phyloP scores from a whole-genome alignment of 2,797 vertebrate genomes.

The Melanotaenia nigrans region DNA sequence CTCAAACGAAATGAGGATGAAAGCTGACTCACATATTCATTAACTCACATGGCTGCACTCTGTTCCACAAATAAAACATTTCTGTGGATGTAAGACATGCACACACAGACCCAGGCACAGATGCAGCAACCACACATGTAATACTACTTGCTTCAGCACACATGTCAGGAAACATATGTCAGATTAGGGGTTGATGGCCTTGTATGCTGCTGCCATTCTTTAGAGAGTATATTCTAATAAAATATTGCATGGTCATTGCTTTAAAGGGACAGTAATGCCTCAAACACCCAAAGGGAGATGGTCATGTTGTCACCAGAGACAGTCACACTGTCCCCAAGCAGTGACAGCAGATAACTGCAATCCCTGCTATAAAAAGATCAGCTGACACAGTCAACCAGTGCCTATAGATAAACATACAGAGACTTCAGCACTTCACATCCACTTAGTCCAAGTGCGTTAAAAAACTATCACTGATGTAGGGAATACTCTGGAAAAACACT shows the following conservation, averaged over 20 bases:
- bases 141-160: conserved; percentile 13
- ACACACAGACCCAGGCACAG: conserved; percentile 11
- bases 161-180: conserved; percentile 6
- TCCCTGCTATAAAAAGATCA: conserved; percentile 68
- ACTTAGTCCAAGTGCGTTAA: conserved; percentile 13
- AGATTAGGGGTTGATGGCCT: conserved; percentile 8
- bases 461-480: conserved; percentile 20
- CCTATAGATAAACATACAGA: conserved; percentile 68
- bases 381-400: conserved; percentile 63
- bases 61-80: conserved; percentile 63
- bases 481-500: conserved; percentile 22
- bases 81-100: conserved; percentile 32
- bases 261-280: conserved; percentile 20
- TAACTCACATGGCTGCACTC: conserved; percentile 76
- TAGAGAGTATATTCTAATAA: neutral
- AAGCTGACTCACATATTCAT: conserved; percentile 80
- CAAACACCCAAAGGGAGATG: conserved; percentile 19
- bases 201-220: neutral
- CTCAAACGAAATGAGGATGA: conserved; percentile 71
- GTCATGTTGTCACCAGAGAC: conserved; percentile 49
- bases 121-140: conserved; percentile 27
- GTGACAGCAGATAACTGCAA: conserved; percentile 64
- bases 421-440: conserved; percentile 18
- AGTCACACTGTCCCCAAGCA: conserved; percentile 46
- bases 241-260: conserved; percentile 11